Conservation (phyloP, 2,888 invertebrate genomes). For the Andrena trimmerana region DNA sequence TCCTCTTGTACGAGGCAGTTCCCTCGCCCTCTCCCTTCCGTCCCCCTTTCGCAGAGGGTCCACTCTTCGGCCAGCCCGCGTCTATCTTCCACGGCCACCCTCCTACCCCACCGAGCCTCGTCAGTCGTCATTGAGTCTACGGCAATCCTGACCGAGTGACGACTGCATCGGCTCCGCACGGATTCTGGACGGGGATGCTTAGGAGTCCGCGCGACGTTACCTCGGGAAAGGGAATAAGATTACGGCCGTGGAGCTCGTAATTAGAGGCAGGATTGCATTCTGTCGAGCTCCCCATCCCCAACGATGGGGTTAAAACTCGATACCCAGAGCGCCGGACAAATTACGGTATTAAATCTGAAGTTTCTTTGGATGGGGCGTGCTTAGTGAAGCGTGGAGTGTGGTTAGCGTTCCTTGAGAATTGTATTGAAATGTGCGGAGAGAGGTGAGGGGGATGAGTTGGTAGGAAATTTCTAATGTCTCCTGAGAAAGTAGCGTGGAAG, state of each 20-base stretch:
- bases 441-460: too few species aligned
- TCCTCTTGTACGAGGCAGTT: slow-evolving; percentile 9
- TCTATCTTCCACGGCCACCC: slow-evolving; percentile 55
- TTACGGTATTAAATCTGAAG: not conserved
- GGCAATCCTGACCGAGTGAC: slow-evolving; percentile 74
- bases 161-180: slow-evolving; percentile 61
- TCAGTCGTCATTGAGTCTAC: slow-evolving; percentile 76
- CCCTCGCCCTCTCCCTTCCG: slow-evolving; percentile 13
- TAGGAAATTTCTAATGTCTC: not conserved
- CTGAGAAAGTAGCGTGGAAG: not conserved
- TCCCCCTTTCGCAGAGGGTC: not conserved
- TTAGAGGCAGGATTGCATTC: slow-evolving; percentile 26
- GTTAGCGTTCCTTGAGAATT: too few species aligned
- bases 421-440: too few species aligned
- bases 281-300: not conserved
- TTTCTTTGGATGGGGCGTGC: not conserved
- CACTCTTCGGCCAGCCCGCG: slow-evolving; percentile 21
- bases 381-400: too few species aligned
- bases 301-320: not conserved
- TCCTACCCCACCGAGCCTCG: slow-evolving; percentile 48
- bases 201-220: slow-evolving; percentile 35
- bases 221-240: slow-evolving; percentile 35
- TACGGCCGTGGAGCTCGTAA: slow-evolving; percentile 25
- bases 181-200: slow-evolving; percentile 54
- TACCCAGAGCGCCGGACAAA: not conserved